Conservation (phyloP, 2,113 vertebrate genomes). For the Arenaria interpres region DNA sequence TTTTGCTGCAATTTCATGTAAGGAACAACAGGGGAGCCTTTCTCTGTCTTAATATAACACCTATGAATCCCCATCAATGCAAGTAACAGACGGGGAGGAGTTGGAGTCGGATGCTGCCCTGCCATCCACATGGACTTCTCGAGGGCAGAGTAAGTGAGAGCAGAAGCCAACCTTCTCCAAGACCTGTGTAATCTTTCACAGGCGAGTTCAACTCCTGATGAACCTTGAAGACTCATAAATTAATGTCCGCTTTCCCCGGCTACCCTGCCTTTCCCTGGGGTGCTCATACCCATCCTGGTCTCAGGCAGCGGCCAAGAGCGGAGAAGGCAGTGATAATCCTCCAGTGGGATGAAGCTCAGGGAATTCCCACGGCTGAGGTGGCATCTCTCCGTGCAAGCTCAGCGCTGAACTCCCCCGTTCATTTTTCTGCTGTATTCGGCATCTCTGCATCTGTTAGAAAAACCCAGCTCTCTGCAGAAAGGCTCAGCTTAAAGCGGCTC, state of each 20-base stretch:
- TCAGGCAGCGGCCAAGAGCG: not conserved
- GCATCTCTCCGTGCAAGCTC: not conserved
- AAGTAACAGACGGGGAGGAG: not conserved
- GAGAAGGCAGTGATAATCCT: not conserved
- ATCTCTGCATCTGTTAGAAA: not conserved
- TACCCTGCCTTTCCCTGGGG: not conserved
- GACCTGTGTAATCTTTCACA: not conserved
- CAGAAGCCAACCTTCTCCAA: not conserved
- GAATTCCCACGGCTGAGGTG: not conserved
- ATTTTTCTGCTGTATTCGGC: not conserved
- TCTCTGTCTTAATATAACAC: constrained; percentile 30
- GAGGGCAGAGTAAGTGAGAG: not conserved
- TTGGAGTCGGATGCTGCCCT: not conserved
- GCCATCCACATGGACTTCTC: not conserved
- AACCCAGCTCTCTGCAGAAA: not conserved
- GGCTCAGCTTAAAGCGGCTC: not conserved
- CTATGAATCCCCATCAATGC: constrained; percentile 28
- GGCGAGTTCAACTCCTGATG: not conserved
- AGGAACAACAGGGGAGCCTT: constrained; percentile 54
- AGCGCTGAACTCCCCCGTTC: not conserved
- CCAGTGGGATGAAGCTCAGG: not conserved
- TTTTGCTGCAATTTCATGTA: constrained; percentile 39
- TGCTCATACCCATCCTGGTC: not conserved
- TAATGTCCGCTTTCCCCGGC: not conserved
- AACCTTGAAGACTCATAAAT: not conserved